Conservation (phyloP, 2,888 invertebrate species). For the Globia sparganii region DNA sequence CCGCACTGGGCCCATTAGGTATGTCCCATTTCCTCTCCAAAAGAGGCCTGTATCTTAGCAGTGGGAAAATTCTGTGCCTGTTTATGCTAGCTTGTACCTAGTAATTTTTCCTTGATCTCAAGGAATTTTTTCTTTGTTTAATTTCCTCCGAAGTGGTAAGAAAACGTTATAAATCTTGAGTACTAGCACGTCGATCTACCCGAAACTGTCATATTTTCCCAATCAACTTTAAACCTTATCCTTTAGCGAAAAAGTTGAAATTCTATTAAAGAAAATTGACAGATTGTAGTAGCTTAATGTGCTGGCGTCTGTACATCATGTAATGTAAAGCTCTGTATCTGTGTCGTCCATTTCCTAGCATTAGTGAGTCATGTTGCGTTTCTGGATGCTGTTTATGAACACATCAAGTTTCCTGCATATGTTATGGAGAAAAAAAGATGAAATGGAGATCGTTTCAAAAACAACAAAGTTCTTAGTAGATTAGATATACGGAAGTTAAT, state of each 20-base stretch:
- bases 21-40: not conserved
- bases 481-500: not conserved
- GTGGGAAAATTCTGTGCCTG: not conserved
- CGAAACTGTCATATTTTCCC: too few relatives aligned
- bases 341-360: slow-evolving; percentile 60
- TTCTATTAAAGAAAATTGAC: too few relatives aligned
- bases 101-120: not conserved
- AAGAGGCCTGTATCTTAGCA: not conserved
- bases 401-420: slow-evolving; percentile 49
- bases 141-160: slow-evolving; percentile 31
- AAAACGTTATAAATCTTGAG: slow-evolving; percentile 45
- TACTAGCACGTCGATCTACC: too few relatives aligned
- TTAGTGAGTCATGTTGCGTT: slow-evolving; percentile 56
- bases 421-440: slow-evolving; percentile 40
- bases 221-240: too few relatives aligned
- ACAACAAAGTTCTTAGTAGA: slow-evolving; percentile 5
- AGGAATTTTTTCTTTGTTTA: slow-evolving; percentile 21
- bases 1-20: not conserved
- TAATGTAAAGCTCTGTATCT: slow-evolving; percentile 42
- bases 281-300: too few relatives aligned
- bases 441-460: slow-evolving; percentile 20
- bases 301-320: slow-evolving; percentile 32
- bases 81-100: not conserved
- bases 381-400: slow-evolving; percentile 57
- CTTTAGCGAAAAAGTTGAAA: too few relatives aligned